Evolutionary conservation across 2,797 vertebrate genomes (phyloP).

Genomic region (Myotis findleyi): DNA sequence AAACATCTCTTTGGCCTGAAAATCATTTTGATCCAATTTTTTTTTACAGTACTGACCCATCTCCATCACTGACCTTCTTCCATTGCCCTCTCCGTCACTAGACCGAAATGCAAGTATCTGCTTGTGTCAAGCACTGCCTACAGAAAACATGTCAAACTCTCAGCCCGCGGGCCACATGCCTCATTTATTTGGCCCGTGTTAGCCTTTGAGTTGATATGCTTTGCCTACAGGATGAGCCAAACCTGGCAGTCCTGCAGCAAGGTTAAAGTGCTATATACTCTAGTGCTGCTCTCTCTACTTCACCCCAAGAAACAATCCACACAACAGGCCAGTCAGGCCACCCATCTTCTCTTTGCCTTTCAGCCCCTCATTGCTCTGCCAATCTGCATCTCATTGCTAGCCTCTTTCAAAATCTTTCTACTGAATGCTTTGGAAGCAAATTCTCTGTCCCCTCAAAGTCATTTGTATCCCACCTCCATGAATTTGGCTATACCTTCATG

Average conservation of each 20-base stretch:
- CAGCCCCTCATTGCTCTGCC: neutral
- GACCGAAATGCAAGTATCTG: neutral
- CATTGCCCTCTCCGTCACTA: neutral
- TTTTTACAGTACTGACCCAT: neutral
- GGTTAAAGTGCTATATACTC: neutral
- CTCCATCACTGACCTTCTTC: neutral
- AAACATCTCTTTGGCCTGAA: slow-evolving; percentile 2
- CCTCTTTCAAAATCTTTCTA: neutral
- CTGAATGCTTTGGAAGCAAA: neutral
- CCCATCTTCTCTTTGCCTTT: neutral
- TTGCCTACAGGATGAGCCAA: neutral
- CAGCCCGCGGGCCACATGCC: too few species aligned
- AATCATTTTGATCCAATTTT: neutral
- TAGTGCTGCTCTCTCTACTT: neutral
- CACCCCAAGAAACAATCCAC: too few species aligned
- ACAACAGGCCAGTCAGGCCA: neutral
- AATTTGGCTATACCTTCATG: neutral
- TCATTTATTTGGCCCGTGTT: too few species aligned
- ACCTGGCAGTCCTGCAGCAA: neutral
- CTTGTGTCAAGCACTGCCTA: neutral
- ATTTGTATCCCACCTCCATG: neutral
- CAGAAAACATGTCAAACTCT: too few species aligned
- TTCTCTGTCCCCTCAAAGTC: neutral
- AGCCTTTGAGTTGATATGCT: too few species aligned
- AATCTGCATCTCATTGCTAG: neutral